Conservation (phyloP, 2,888 invertebrate species). For the Erynnis tages region DNA sequence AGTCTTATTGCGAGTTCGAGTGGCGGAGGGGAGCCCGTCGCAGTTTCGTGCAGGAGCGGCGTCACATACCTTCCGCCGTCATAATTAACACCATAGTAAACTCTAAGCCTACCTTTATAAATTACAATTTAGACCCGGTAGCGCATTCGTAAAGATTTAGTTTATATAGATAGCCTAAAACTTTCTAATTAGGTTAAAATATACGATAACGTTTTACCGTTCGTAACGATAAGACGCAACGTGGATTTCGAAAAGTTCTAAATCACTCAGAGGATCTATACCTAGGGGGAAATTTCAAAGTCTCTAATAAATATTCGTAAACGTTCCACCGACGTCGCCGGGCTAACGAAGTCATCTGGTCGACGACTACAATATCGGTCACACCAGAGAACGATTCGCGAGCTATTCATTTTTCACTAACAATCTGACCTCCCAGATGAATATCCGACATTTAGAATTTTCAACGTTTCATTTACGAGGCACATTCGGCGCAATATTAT, state of each 20-base stretch:
- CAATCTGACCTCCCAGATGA: too few species aligned
- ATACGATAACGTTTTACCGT: slow-evolving; percentile 7
- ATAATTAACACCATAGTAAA: slow-evolving; percentile 18
- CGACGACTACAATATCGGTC: too few species aligned
- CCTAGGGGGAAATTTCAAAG: slow-evolving; percentile 8
- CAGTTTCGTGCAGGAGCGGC: slow-evolving; percentile 11
- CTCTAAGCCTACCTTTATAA: slow-evolving; percentile 23
- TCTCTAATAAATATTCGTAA: slow-evolving; percentile 16
- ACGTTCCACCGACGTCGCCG: slow-evolving; percentile 8
- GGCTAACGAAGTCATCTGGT: too few species aligned
- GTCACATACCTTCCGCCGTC: slow-evolving; percentile 16
- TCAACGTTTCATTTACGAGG: too few species aligned
- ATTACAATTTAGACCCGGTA: slow-evolving; percentile 24
- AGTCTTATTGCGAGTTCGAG: slow-evolving; percentile 47
- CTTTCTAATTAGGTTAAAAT: slow-evolving; percentile 19
- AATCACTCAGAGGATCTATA: slow-evolving; percentile 10
- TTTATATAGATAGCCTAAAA: slow-evolving; percentile 10
- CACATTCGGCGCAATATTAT: too few species aligned
- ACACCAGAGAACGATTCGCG: too few species aligned
- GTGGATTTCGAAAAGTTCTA: slow-evolving; percentile 6
- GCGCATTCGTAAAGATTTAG: slow-evolving; percentile 12
- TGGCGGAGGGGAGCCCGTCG: slow-evolving; percentile 16
- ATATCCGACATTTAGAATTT: too few species aligned
- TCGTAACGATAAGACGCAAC: slow-evolving; percentile 16
- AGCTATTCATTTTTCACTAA: too few species aligned